Evolutionary conservation across 2,888 invertebrate genomes (phyloP).

Genomic region (Dicyrtoma fusca): DNA sequence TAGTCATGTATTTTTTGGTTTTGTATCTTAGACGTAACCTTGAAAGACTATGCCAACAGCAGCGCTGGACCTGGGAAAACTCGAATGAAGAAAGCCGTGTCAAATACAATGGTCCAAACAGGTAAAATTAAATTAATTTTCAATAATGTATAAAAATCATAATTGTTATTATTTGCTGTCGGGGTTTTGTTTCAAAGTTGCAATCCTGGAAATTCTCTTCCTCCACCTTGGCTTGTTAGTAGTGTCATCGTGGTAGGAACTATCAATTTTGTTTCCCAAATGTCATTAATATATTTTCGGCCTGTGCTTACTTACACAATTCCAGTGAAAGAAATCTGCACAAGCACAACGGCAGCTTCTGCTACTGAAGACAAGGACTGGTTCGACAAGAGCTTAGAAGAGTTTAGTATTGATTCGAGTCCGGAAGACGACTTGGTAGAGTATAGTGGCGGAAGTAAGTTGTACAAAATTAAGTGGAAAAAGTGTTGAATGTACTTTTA

Average conservation of each 20-base stretch:
- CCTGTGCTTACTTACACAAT: too few relatives aligned
- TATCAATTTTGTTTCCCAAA: not conserved
- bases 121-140: constrained; percentile 12
- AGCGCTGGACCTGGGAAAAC: constrained; percentile 20
- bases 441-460: constrained; percentile 58
- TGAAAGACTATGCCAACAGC: constrained; percentile 35
- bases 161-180: too few relatives aligned
- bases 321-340: constrained; percentile 26
- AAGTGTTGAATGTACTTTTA: not conserved
- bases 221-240: too few relatives aligned
- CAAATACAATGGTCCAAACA: constrained; percentile 14
- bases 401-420: constrained; percentile 61
- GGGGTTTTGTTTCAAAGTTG: too few relatives aligned
- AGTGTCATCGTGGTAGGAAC: too few relatives aligned
- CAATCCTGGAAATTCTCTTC: too few relatives aligned
- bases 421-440: constrained; percentile 60
- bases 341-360: not conserved
- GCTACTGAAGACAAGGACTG: constrained; percentile 57
- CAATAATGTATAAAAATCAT: not conserved
- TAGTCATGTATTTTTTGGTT: not conserved
- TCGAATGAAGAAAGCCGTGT: constrained; percentile 27
- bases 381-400: constrained; percentile 64
- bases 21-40: constrained; percentile 25
- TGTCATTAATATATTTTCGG: not conserved
- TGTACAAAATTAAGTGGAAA: too few relatives aligned